Evolutionary conservation across 2,888 invertebrate genomes (phyloP), one percentile per base, ranked within the genome.

Genomic region (Cryptophagus acutangulus): DNA sequence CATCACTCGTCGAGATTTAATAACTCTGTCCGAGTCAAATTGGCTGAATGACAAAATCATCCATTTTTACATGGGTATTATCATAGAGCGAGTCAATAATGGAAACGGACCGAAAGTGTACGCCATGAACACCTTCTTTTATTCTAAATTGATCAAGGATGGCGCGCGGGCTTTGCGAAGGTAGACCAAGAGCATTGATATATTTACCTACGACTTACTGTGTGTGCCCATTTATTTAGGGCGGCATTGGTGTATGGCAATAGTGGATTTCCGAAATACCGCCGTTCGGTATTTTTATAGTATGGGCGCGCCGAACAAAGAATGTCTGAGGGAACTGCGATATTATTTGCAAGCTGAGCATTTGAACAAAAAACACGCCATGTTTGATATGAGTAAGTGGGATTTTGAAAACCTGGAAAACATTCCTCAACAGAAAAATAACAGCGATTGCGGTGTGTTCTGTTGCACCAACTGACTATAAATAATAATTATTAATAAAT

Each of bases 41-140:
- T 99, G 97, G 97, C 74, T 99, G 0, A 99, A 97, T 59, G 97
- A 99, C 67, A 87, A 87, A 63, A 82, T 96, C 0, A 95, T 99
- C 28, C 96, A 96, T 67, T 95, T 92, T 69, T 99, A 97, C 67
- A 88, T 97, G 87, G 90, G 90, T 63, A 70, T 99, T 39, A 71
- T 99, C 38, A 87, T 85, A 63, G 85, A 89, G 54, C 72, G 97
- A 38, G 79, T 85, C 4, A 75, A 78, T 43, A 68, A 71, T 25
- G 70, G 77, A 0, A 77, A 79, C 30, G 74, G 79, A 58, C 87
- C 88, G 0, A 78, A 76, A 49, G 84, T 88, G 1, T 87, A 95
- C 60, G 85, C 88, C 0, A 88, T 94, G 72, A 96, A 92, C 63
- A 97, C 97, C 0, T 97, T 97, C 72, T 97, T 97, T 69, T 91